Conservation (phyloP, 2,888 invertebrate genomes). For the Sisyra terminalis region DNA sequence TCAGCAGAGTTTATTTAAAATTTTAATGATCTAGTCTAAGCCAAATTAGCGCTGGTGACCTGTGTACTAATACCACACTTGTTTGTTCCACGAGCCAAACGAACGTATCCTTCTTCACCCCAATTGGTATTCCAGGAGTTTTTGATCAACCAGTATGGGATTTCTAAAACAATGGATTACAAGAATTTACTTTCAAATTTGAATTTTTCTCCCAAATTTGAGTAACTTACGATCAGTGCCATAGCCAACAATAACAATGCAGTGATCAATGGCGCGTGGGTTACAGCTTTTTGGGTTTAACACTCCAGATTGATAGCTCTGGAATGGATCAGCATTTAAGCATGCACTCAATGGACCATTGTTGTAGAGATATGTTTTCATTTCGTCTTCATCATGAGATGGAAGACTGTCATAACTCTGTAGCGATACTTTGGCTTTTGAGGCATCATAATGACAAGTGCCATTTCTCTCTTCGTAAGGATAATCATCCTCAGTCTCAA, state of each 20-base stretch:
- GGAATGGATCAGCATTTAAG: conserved; percentile 93
- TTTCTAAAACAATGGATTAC: no score
- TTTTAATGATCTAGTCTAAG: no score
- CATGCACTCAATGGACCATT: conserved; percentile 93
- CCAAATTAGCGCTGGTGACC: no score
- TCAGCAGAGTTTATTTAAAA: no score
- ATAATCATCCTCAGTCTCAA: conserved; percentile 80
- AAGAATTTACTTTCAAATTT: no score
- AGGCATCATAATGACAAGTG: conserved; percentile 56
- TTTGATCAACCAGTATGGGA: no score
- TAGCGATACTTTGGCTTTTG: conserved; percentile 45
- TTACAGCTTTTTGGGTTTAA: conserved; percentile 81
- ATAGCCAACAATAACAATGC: conserved; percentile 90
- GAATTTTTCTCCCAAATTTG: no score
- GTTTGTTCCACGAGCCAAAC: no score
- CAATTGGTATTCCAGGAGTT: no score
- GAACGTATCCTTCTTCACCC: no score
- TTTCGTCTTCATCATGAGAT: conserved; percentile 69
- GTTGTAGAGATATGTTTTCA: conserved; percentile 76
- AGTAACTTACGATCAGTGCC: conserved; percentile 61
- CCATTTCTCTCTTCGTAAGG: conserved; percentile 77
- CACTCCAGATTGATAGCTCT: conserved; percentile 89
- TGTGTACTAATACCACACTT: no score
- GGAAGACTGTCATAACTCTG: conserved; percentile 73
- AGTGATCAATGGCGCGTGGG: conserved; percentile 69